Conservation (phyloP, 2,113 vertebrate genomes). For the Zapornia atra region DNA sequence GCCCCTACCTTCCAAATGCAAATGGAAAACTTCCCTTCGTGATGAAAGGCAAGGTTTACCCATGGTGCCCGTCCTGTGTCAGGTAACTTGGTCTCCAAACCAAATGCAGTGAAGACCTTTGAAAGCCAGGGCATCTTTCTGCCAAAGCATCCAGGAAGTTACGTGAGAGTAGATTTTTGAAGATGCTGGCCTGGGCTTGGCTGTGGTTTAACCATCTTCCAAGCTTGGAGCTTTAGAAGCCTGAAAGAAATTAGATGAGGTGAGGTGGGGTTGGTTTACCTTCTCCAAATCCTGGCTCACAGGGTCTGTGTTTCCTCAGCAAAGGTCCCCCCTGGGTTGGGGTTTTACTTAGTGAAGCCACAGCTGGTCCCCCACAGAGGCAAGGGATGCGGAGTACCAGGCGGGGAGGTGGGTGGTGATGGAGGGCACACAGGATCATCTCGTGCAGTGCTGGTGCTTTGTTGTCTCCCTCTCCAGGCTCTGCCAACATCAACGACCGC, state of each 20-base stretch:
- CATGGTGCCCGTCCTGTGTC: not conserved
- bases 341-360: fast-evolving
- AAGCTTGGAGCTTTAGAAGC: not conserved
- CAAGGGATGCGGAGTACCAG: fast-evolving
- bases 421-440: not conserved
- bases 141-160: not conserved
- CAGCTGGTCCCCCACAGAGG: fast-evolving
- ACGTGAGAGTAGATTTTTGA: not conserved
- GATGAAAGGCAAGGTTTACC: not conserved
- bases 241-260: not conserved
- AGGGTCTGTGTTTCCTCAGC: not conserved
- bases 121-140: not conserved
- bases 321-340: not conserved
- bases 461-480: conserved; percentile 74
- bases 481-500: conserved; percentile 98
- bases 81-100: not conserved
- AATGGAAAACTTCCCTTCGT: not conserved
- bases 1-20: not conserved
- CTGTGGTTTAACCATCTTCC: not conserved
- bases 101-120: not conserved
- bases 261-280: no score
- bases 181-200: not conserved
- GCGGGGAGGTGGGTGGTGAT: not conserved
- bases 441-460: fast-evolving
- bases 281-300: not conserved